Evolutionary conservation across 1,140 invertebrate species (phyloP).

Genomic region (Hypothenemus hampei): DNA sequence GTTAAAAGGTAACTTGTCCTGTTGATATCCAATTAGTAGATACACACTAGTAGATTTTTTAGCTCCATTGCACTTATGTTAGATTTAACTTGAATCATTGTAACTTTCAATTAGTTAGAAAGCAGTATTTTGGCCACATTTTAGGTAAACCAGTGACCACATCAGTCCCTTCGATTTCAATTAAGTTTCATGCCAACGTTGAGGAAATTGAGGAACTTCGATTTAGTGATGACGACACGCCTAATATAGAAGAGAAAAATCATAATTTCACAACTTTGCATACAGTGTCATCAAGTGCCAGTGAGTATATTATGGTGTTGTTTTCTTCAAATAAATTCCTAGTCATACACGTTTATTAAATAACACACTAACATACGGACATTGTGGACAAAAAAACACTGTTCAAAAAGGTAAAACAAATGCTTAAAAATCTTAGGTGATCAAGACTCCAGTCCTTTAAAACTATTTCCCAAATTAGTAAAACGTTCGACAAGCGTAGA

Average conservation of each 20-base stretch:
- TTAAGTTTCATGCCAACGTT: constrained; percentile 66
- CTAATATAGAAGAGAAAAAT: constrained; percentile 18
- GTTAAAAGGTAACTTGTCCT: constrained; percentile 45
- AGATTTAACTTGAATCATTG: not conserved
- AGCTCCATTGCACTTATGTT: not conserved
- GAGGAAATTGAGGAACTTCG: constrained; percentile 66
- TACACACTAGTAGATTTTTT: not conserved
- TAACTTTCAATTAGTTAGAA: not conserved
- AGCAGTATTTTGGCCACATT: constrained; percentile 29
- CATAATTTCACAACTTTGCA: constrained; percentile 10
- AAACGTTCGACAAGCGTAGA: constrained; percentile 49
- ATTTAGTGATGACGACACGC: constrained; percentile 54
- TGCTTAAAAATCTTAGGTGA: constrained; percentile 32
- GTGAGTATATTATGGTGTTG: constrained; percentile 7
- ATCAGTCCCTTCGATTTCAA: constrained; percentile 54
- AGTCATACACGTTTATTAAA: not conserved
- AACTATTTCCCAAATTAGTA: constrained; percentile 40
- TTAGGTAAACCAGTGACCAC: constrained; percentile 62
- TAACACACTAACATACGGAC: not conserved
- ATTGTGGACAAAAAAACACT: not conserved
- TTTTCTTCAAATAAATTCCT: not conserved
- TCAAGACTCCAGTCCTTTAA: constrained; percentile 39
- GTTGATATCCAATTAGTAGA: constrained; percentile 9
- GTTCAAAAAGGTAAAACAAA: not conserved
- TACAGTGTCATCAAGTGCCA: constrained; percentile 9